Conservation (phyloP, 2,888 invertebrate genomes). For the Cosmia pyralina region DNA sequence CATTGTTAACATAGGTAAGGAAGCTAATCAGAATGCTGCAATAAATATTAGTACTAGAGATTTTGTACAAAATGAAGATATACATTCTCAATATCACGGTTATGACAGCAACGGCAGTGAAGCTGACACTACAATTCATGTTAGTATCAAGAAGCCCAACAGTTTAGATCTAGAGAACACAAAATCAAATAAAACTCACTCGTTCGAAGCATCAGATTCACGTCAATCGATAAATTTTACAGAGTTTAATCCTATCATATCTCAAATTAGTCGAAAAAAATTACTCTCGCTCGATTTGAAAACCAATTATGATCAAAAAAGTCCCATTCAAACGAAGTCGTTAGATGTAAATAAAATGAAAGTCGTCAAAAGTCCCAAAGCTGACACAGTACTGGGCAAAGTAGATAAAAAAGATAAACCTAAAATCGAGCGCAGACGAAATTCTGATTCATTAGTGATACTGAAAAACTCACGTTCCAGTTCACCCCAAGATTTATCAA, state of each 20-base stretch:
- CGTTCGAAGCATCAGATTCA: conserved; percentile 45
- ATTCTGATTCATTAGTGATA: conserved; percentile 76
- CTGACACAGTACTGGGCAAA: conserved; percentile 19
- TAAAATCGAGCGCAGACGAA: conserved; percentile 66
- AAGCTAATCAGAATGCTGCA: conserved; percentile 17
- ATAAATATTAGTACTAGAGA: conserved; percentile 24
- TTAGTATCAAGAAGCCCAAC: conserved; percentile 81
- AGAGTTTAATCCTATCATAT: conserved; percentile 27
- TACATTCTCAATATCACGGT: conserved; percentile 82
- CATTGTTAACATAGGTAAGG: conserved; percentile 30
- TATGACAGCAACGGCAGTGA: conserved; percentile 89
- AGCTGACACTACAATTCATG: conserved; percentile 88
- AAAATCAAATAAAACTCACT: conserved; percentile 45
- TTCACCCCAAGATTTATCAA: conserved; percentile 64
- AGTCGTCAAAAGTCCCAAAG: conserved; percentile 40
- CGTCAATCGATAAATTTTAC: conserved; percentile 37
- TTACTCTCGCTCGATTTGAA: conserved; percentile 80
- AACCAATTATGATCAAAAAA: conserved; percentile 72
- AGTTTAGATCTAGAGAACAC: conserved; percentile 66
- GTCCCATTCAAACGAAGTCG: conserved; percentile 58
- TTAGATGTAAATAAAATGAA: conserved; percentile 60
- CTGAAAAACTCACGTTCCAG: conserved; percentile 61
- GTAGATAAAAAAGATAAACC: conserved; percentile 34
- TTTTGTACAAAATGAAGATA: conserved; percentile 61
- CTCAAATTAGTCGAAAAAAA: conserved; percentile 72